phyloP scores from a whole-genome alignment of 2,888 invertebrate species.

The Lepetodrilus schrolli region DNA sequence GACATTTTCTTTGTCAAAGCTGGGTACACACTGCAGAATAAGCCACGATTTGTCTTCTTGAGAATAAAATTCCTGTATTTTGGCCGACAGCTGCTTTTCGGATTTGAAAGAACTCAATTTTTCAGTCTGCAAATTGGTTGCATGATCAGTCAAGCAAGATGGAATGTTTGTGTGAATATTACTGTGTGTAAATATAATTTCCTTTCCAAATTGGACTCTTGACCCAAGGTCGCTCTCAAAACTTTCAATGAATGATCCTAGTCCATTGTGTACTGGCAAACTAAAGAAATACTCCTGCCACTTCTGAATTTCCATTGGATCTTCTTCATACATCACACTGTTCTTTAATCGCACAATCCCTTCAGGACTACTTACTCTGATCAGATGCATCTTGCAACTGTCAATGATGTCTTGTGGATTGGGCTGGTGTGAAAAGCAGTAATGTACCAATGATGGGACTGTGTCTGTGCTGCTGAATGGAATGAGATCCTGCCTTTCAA shows the following conservation, averaged over 20 bases:
- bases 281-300: neutral
- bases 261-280: slow-evolving; percentile 27
- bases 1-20: slow-evolving; percentile 10
- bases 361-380: slow-evolving; percentile 11
- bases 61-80: slow-evolving; percentile 12
- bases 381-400: slow-evolving; percentile 9
- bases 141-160: neutral
- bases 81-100: slow-evolving; percentile 28
- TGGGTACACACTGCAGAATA: slow-evolving; percentile 24
- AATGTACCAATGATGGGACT: slow-evolving; percentile 22
- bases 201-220: neutral
- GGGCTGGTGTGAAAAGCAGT: neutral
- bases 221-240: neutral
- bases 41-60: slow-evolving; percentile 1
- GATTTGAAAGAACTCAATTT: slow-evolving; percentile 32
- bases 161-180: slow-evolving; percentile 18
- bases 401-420: neutral
- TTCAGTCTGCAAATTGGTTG: neutral
- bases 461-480: slow-evolving; percentile 1
- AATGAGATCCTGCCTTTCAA: neutral
- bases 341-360: slow-evolving; percentile 28
- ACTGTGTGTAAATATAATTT: slow-evolving; percentile 25
- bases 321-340: neutral
- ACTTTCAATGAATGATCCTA: neutral
- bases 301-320: neutral